A percentile compares a stretch with the other conserved stretches of the same genome.
phyloP scores from a whole-genome alignment of 2,797 vertebrate genomes.

The Gambusia yucatana region DNA sequence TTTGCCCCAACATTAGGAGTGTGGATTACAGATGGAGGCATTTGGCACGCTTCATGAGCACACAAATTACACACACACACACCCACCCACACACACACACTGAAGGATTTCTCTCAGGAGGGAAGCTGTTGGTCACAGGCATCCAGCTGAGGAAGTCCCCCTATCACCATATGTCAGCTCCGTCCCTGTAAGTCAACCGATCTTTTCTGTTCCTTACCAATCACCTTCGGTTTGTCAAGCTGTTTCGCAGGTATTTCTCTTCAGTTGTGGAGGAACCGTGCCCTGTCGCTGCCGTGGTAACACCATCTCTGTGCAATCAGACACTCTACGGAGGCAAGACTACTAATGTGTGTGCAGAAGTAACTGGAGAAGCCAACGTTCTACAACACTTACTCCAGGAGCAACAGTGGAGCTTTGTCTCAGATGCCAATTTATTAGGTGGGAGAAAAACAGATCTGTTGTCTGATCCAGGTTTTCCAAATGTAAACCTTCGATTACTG shows the following conservation, averaged over 20 bases:
- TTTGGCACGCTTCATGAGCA: conserved; percentile 55
- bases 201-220: conserved; percentile 6
- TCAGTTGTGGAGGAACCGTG: background rate
- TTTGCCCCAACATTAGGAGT: conserved; percentile 47
- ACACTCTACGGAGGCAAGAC: conserved; percentile 17
- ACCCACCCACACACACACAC: conserved; percentile 23
- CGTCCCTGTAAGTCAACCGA: conserved; percentile 20
- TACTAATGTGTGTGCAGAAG: conserved; percentile 12
- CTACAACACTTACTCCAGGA: conserved; percentile 22
- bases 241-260: background rate
- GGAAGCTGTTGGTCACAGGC: conserved; percentile 56
- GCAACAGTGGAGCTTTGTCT: conserved; percentile 21
- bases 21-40: conserved; percentile 63
- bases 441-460: background rate
- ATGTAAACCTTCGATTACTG: background rate
- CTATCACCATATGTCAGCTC: conserved; percentile 70
- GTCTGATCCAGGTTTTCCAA: background rate
- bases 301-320: conserved; percentile 29
- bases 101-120: conserved; percentile 43
- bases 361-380: conserved; percentile 24
- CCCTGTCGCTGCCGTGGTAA: conserved; percentile 19
- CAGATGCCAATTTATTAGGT: conserved; percentile 15
- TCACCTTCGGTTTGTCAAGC: background rate
- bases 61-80: conserved; percentile 37
- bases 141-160: conserved; percentile 66